Evolutionary conservation across 2,888 invertebrate genomes (phyloP).

Genomic region (Stenichneumon culpator): DNA sequence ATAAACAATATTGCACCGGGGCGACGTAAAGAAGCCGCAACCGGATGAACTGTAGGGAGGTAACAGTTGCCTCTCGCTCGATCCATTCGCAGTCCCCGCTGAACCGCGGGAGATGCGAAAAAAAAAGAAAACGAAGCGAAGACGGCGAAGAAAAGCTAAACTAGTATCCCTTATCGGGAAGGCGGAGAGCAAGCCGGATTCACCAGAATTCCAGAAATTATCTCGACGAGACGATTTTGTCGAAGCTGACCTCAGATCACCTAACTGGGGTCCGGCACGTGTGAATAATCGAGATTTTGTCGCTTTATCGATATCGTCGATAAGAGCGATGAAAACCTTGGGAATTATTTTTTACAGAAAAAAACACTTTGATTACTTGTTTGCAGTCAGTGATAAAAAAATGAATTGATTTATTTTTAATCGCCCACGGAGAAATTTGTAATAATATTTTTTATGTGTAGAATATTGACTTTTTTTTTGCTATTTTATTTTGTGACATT

Average conservation of each 20-base stretch:
- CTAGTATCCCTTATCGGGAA: conserved; percentile 25
- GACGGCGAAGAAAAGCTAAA: neutral
- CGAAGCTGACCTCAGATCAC: neutral
- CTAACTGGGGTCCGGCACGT: too few relatives aligned
- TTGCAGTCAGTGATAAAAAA: too few relatives aligned
- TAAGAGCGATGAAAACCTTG: too few relatives aligned
- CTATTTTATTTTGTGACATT: too few relatives aligned
- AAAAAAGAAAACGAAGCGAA: neutral
- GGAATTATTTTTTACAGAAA: too few relatives aligned
- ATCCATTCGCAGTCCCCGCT: neutral
- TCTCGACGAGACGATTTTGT: neutral
- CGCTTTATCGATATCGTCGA: too few relatives aligned
- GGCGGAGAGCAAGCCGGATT: conserved; percentile 20
- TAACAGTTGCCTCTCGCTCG: neutral
- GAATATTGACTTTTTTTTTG: too few relatives aligned
- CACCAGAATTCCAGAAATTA: conserved; percentile 2
- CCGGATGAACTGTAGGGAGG: conserved; percentile 10
- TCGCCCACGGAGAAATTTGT: too few relatives aligned
- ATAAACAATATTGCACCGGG: conserved; percentile 11
- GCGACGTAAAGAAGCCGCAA: conserved; percentile 6
- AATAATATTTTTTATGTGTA: too few relatives aligned
- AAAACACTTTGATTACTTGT: too few relatives aligned
- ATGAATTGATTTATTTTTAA: too few relatives aligned
- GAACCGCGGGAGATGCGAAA: neutral
- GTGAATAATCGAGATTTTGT: neutral